Percentiles rank a stretch among this genome's conserved stretches.
Conservation (phyloP, 2,797 vertebrate species). For the Sebastes hubbsi region DNA sequence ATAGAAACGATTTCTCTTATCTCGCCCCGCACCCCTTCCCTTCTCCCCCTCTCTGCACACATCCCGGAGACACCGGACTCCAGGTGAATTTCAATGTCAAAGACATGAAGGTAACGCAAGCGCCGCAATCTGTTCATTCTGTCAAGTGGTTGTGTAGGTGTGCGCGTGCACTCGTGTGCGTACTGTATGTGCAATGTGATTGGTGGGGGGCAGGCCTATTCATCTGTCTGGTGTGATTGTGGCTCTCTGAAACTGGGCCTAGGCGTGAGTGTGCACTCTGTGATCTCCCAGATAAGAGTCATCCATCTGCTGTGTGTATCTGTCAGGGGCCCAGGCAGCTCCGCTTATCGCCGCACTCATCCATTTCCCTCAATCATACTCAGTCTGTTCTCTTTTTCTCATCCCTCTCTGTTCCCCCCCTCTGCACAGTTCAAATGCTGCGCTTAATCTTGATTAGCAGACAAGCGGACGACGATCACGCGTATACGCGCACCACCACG, state of each 20-base stretch:
- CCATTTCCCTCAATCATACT: conserved; percentile 70
- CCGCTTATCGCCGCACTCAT: conserved; percentile 78
- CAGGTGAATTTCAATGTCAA: conserved; percentile 79
- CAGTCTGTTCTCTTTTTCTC: conserved; percentile 43
- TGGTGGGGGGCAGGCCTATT: conserved; percentile 63
- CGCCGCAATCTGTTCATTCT: conserved; percentile 69
- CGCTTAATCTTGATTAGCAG: conserved; percentile 66
- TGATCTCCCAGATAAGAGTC: conserved; percentile 82
- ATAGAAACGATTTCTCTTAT: conserved; percentile 69
- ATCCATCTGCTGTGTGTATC: conserved; percentile 82
- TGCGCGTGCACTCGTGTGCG: conserved; percentile 1
- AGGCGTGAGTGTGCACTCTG: conserved; percentile 71
- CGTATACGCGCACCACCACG: not conserved
- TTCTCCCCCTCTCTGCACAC: conserved; percentile 5
- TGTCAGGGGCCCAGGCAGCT: conserved; percentile 74
- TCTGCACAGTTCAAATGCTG: conserved; percentile 43
- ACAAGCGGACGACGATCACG: conserved; percentile 13
- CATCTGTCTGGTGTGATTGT: conserved; percentile 81
- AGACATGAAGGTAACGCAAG: conserved; percentile 56
- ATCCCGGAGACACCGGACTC: conserved; percentile 58
- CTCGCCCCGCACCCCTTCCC: conserved; percentile 47
- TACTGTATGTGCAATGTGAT: conserved; percentile 62
- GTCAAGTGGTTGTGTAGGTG: conserved; percentile 46
- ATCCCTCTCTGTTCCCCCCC: not conserved
- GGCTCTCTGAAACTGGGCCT: conserved; percentile 70